These are phyloP conservation scores for Carollia perspicillata DNA, from an alignment of 2,113 vertebrate genomes.

Conservation along the genomic window DNA sequence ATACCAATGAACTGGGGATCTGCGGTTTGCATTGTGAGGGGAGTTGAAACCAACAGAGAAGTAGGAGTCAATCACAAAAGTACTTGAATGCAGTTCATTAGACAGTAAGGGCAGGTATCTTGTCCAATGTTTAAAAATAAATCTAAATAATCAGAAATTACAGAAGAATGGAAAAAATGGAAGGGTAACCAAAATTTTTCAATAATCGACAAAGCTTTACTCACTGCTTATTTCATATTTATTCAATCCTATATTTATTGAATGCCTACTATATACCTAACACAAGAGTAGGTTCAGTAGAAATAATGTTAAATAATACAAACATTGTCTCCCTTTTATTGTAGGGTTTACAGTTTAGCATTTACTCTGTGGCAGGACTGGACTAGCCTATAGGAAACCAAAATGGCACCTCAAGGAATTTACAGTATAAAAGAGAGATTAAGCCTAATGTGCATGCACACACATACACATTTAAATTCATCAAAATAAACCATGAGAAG, in stretches of 20 bases:
- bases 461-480: background rate
- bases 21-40: background rate
- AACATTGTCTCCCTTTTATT: background rate
- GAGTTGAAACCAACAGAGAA: background rate
- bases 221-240: background rate
- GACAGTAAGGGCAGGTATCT: background rate
- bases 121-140: background rate
- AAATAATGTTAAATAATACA: background rate
- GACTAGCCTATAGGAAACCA: background rate
- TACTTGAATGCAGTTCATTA: background rate
- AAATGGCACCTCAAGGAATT: background rate
- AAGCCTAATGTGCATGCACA: background rate
- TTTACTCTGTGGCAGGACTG: background rate
- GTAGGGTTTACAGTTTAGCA: background rate
- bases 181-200: background rate
- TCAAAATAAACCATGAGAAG: background rate
- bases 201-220: background rate
- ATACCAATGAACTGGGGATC: background rate
- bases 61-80: background rate
- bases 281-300: background rate
- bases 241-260: background rate
- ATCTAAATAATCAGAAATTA: background rate
- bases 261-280: background rate
- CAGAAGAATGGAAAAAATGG: background rate
- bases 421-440: background rate